These are phyloP conservation scores for Drosophila cardini DNA, from an alignment of 1,140 invertebrate genomes.

Conservation along the genomic window DNA sequence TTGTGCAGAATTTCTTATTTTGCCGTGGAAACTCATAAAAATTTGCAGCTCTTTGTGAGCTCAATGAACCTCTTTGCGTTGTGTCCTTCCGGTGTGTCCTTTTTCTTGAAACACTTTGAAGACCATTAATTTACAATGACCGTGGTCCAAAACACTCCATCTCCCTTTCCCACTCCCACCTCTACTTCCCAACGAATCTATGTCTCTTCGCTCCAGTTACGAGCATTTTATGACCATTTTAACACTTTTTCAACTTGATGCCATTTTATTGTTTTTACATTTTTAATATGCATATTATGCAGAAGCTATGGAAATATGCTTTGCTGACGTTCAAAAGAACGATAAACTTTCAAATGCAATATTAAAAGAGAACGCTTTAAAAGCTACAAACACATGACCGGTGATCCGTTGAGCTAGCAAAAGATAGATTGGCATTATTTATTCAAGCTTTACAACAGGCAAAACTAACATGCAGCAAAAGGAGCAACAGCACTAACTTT, in stretches of 20 bases:
- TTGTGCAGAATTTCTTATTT: slow-evolving; percentile 80
- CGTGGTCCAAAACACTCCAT: slow-evolving; percentile 30
- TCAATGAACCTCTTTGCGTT: slow-evolving; percentile 57
- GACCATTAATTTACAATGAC: slow-evolving; percentile 80
- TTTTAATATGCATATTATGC: slow-evolving; percentile 30
- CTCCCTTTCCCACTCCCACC: background rate
- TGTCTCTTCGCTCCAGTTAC: slow-evolving; percentile 20
- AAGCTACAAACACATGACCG: slow-evolving; percentile 36
- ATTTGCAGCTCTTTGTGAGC: slow-evolving; percentile 69
- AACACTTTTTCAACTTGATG: slow-evolving; percentile 24
- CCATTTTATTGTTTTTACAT: slow-evolving; percentile 64
- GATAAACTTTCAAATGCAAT: slow-evolving; percentile 33
- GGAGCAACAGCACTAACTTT: background rate
- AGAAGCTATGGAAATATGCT: slow-evolving; percentile 23
- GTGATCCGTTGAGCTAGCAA: slow-evolving; percentile 39
- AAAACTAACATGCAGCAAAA: slow-evolving; percentile 10
- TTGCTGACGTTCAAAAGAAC: slow-evolving; percentile 14
- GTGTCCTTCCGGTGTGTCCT: slow-evolving; percentile 43
- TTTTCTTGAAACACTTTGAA: slow-evolving; percentile 72
- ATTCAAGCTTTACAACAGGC: slow-evolving; percentile 58
- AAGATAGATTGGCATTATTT: slow-evolving; percentile 77
- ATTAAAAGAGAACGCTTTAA: slow-evolving; percentile 52
- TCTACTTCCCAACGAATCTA: no score
- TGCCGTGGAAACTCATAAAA: slow-evolving; percentile 76
- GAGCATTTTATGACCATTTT: slow-evolving; percentile 54